These are phyloP conservation scores for Acanthopagrus latus DNA, from an alignment of 2,797 vertebrate species.

Conservation along the genomic window DNA sequence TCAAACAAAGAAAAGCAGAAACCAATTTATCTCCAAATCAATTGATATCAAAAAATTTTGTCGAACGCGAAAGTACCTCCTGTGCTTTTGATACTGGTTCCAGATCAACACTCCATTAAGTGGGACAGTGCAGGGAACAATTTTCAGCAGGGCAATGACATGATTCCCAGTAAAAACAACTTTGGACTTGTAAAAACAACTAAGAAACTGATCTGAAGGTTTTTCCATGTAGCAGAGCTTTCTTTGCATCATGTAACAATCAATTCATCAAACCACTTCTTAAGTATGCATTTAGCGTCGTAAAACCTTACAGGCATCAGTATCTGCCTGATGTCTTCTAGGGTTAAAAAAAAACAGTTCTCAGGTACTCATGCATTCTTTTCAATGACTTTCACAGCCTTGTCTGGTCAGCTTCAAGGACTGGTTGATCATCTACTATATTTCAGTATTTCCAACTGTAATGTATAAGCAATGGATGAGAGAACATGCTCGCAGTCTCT, in stretches of 20 bases:
- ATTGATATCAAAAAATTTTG: background rate
- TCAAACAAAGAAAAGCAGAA: background rate
- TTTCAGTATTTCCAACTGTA: constrained; percentile 19
- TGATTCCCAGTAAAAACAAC: constrained; percentile 16
- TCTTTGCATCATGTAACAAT: constrained; percentile 1
- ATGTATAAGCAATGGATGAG: constrained; percentile 1
- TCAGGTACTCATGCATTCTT: background rate
- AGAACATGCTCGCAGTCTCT: background rate
- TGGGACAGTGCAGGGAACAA: constrained; percentile 19
- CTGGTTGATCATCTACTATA: constrained; percentile 28
- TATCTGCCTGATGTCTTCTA: background rate
- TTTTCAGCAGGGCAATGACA: constrained; percentile 19
- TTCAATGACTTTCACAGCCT: background rate
- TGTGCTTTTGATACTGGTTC: constrained; percentile 1
- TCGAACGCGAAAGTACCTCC: background rate
- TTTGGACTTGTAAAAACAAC: constrained; percentile 8
- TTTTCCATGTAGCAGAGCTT: constrained; percentile 4
- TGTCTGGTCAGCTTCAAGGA: constrained; percentile 25
- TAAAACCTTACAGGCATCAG: background rate
- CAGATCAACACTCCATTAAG: constrained; percentile 15
- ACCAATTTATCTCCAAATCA: background rate
- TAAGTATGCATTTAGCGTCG: background rate
- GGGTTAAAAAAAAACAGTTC: background rate
- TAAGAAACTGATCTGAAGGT: background rate
- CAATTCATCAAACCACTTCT: background rate